Conservation (phyloP, 2,888 invertebrate genomes). For the Neelides folsomi region DNA sequence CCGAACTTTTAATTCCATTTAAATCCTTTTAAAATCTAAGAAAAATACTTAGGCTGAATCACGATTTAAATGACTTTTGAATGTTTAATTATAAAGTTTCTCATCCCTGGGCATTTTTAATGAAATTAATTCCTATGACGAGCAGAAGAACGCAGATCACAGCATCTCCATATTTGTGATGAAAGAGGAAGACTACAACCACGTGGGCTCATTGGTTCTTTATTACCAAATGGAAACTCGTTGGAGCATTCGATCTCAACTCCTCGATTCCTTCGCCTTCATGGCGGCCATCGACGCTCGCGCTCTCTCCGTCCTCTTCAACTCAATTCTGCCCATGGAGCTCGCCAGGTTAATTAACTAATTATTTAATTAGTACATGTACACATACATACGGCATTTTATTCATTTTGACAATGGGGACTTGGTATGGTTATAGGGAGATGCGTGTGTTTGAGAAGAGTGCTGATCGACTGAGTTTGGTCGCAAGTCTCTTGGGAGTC, state of each 20-base stretch:
- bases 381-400: no score
- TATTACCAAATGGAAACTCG: conserved; percentile 94
- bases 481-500: conserved; percentile 70
- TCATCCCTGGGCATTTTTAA: not conserved
- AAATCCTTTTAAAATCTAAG: no score
- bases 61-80: no score
- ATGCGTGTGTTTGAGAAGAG: conserved; percentile 67
- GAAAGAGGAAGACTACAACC: conserved; percentile 67
- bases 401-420: no score
- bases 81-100: no score
- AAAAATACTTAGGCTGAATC: no score
- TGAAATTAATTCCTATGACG: conserved; percentile 12
- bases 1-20: no score
- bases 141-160: conserved; percentile 77
- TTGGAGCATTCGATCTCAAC: conserved; percentile 67
- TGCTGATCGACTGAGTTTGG: conserved; percentile 65
- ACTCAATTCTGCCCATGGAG: conserved; percentile 79
- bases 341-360: conserved; percentile 58
- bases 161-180: conserved; percentile 73
- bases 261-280: conserved; percentile 72
- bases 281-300: conserved; percentile 73
- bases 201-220: conserved; percentile 69
- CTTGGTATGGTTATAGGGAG: conserved; percentile 46
- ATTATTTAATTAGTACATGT: not conserved
- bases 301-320: conserved; percentile 66